These are phyloP conservation scores for Lonchura striata DNA, from an alignment of 2,113 vertebrate genomes.

Conservation along the genomic window DNA sequence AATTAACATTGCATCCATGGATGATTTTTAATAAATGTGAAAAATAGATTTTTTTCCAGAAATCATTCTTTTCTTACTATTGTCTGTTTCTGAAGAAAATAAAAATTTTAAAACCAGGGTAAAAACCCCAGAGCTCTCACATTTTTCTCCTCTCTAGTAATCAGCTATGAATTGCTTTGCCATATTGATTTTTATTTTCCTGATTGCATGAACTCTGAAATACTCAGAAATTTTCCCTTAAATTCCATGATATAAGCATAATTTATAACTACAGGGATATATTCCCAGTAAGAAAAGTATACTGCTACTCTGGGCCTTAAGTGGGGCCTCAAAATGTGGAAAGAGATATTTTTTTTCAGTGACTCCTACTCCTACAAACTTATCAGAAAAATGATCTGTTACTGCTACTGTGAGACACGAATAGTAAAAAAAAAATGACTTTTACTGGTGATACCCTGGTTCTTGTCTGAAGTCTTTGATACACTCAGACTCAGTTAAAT, in stretches of 20 bases:
- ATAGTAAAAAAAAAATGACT: background rate
- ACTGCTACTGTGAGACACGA: background rate
- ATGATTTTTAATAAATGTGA: background rate
- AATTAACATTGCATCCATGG: background rate
- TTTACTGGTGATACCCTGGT: background rate
- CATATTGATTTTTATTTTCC: background rate
- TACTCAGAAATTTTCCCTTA: background rate
- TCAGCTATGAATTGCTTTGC: background rate
- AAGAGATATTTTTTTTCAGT: background rate
- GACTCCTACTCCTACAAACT: background rate
- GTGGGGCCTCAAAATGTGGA: background rate
- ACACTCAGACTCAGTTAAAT: background rate
- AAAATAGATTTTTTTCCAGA: background rate
- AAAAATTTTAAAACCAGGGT: background rate
- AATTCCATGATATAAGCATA: background rate
- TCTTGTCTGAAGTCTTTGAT: background rate
- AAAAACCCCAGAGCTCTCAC: background rate
- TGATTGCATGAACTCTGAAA: background rate
- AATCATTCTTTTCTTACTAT: background rate
- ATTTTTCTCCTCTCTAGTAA: background rate
- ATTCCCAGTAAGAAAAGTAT: background rate
- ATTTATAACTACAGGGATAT: background rate
- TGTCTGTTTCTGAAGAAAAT: background rate
- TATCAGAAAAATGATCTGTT: background rate
- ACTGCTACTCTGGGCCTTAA: background rate